Evolutionary conservation across 2,113 vertebrate species (phyloP).

Genomic region (Vombatus ursinus): DNA sequence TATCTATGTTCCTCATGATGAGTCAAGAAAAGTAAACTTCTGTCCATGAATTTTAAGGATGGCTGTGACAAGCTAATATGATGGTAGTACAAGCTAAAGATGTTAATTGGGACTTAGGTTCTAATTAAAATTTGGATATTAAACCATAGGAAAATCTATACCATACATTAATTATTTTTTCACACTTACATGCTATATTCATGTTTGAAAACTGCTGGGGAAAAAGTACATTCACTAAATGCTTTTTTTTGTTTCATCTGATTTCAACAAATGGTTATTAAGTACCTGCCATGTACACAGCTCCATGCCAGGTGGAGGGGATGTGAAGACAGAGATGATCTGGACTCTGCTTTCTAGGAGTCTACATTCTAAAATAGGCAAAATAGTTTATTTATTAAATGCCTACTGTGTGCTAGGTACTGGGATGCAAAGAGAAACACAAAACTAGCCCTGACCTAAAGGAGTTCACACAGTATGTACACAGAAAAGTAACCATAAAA

Average conservation of each 20-base stretch:
- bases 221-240: not conserved
- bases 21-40: not conserved
- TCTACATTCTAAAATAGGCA: not conserved
- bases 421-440: not conserved
- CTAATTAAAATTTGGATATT: not conserved
- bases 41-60: not conserved
- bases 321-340: not conserved
- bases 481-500: not conserved
- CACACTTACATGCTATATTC: not conserved
- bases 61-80: not conserved
- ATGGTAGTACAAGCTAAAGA: not conserved
- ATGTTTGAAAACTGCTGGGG: not conserved
- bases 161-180: not conserved
- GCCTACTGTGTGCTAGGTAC: not conserved
- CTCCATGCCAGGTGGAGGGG: not conserved
- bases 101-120: not conserved
- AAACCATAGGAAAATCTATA: not conserved
- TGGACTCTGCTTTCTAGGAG: not conserved
- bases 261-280: not conserved
- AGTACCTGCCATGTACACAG: not conserved
- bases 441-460: not conserved
- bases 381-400: not conserved
- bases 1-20: not conserved
- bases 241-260: not conserved
- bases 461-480: not conserved